Percentiles rank a stretch among this genome's conserved stretches.
phyloP scores from a whole-genome alignment of 2,113 vertebrate genomes.

The Colossoma macropomum region DNA sequence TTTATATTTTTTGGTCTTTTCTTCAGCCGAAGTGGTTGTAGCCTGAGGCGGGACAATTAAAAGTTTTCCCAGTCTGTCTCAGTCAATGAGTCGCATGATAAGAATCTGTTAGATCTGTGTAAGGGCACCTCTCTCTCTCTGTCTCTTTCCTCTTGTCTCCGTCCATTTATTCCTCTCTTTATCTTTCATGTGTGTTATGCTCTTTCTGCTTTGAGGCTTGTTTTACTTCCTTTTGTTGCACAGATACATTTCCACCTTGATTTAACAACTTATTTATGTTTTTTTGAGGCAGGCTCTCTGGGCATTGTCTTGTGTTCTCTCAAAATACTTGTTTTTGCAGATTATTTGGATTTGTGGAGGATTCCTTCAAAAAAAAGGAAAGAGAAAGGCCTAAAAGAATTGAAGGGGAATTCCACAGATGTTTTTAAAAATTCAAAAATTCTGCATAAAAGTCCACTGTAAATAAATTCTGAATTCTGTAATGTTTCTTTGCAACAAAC shows the following conservation, averaged over 20 bases:
- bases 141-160: background rate
- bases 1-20: constrained; percentile 2
- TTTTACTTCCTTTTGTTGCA: constrained; percentile 20
- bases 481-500: too few relatives aligned
- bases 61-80: constrained; percentile 57
- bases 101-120: constrained; percentile 51
- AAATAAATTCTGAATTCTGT: too few relatives aligned
- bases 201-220: background rate
- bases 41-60: constrained; percentile 60
- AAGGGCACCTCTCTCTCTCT: constrained; percentile 21
- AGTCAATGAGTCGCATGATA: constrained; percentile 54
- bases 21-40: constrained; percentile 31
- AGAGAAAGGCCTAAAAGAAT: too few relatives aligned
- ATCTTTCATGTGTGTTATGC: background rate
- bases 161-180: constrained; percentile 15
- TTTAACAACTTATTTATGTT: constrained; percentile 3
- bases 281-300: background rate
- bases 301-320: background rate
- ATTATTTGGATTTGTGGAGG: too few relatives aligned
- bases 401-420: too few relatives aligned
- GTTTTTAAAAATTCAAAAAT: too few relatives aligned
- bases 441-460: too few relatives aligned
- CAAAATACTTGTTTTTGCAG: too few relatives aligned
- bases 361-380: too few relatives aligned
- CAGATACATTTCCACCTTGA: background rate